Evolutionary conservation across 2,797 vertebrate genomes (phyloP).

Genomic region (Selene dorsalis): DNA sequence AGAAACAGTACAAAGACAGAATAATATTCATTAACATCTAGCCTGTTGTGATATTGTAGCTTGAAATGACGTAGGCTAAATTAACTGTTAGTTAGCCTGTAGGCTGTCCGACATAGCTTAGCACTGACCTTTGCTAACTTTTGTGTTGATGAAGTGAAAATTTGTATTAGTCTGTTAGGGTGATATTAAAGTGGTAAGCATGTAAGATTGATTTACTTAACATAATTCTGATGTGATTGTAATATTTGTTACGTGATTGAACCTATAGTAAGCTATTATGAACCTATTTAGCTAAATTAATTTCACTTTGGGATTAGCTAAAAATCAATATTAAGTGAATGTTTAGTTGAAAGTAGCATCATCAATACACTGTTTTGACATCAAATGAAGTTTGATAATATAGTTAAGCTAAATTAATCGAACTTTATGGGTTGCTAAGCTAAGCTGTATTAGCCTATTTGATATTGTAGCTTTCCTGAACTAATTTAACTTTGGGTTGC

Average conservation of each 20-base stretch:
- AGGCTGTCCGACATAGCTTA: no score
- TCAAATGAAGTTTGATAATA: not conserved
- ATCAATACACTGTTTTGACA: not conserved
- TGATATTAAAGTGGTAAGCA: no score
- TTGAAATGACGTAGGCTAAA: no score
- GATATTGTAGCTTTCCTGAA: not conserved
- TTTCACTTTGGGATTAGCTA: not conserved
- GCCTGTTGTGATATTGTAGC: no score
- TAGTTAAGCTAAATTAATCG: not conserved
- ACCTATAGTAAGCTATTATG: not conserved
- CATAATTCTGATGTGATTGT: not conserved
- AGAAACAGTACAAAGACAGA: no score
- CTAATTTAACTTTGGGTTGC: not conserved
- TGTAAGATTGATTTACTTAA: not conserved
- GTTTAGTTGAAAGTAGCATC: no score
- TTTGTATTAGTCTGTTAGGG: no score
- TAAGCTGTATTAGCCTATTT: not conserved
- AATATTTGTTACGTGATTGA: not conserved
- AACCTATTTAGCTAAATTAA: not conserved
- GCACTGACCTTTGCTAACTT: no score
- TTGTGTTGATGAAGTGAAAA: no score
- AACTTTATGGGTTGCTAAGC: not conserved
- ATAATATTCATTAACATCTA: no score
- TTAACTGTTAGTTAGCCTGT: no score
- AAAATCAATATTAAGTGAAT: not conserved